Evolutionary conservation across 1,140 invertebrate genomes (phyloP).

Genomic region (Babylonia areolata): DNA sequence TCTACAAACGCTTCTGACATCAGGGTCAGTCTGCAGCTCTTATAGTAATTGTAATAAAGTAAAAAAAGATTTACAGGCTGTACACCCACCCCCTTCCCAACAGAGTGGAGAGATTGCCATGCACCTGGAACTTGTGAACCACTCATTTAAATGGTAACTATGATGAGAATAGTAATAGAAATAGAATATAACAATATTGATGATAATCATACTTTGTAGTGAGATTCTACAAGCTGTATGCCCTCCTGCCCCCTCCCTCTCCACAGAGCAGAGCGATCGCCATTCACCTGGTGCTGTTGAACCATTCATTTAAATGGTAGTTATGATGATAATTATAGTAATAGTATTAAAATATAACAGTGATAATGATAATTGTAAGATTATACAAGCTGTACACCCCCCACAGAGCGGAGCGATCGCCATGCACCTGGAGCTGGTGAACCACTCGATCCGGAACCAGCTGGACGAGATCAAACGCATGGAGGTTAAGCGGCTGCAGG

Average conservation of each 20-base stretch:
- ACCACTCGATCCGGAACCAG: slow-evolving; percentile 89
- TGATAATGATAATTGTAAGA: not conserved
- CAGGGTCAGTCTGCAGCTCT: slow-evolving; percentile 63
- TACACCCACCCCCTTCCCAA: not conserved
- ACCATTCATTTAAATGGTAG: too few relatives aligned
- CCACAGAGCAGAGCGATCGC: too few relatives aligned
- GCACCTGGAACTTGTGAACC: slow-evolving; percentile 92
- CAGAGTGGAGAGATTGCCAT: slow-evolving; percentile 93
- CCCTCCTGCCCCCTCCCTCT: too few relatives aligned
- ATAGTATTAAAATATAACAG: too few relatives aligned
- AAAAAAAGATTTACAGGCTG: not conserved
- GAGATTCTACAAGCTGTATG: too few relatives aligned
- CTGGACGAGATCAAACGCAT: slow-evolving; percentile 96
- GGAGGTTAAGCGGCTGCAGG: slow-evolving; percentile 88
- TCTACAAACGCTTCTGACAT: slow-evolving; percentile 70
- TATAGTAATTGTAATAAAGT: not conserved
- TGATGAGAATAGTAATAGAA: too few relatives aligned
- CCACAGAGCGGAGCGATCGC: slow-evolving; percentile 92
- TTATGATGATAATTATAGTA: not conserved
- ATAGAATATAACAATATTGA: too few relatives aligned
- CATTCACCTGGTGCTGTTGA: too few relatives aligned
- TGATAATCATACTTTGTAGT: too few relatives aligned
- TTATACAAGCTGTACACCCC: not conserved
- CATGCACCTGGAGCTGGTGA: slow-evolving; percentile 91
- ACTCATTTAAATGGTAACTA: too few relatives aligned